phyloP scores from a whole-genome alignment of 2,797 vertebrate genomes.

The Onychomys leucogaster region DNA sequence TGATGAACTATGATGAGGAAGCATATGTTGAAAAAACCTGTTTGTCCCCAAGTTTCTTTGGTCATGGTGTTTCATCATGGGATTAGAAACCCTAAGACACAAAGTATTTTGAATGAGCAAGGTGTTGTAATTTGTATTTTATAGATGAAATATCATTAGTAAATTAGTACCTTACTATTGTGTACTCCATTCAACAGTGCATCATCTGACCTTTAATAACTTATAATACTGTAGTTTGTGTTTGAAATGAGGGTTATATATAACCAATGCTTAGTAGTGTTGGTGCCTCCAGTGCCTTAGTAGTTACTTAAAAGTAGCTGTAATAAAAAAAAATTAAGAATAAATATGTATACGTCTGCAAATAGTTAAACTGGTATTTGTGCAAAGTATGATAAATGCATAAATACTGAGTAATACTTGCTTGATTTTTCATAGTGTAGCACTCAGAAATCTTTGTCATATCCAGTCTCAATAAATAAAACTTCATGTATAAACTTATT shows the following conservation, averaged over 20 bases:
- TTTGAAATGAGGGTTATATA: neutral
- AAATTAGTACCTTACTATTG: neutral
- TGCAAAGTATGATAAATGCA: neutral
- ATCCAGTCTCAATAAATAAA: neutral
- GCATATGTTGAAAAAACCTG: neutral
- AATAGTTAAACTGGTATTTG: neutral
- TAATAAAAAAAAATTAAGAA: neutral
- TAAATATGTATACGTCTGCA: neutral
- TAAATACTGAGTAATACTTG: neutral
- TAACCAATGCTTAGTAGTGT: slow-evolving; percentile 3
- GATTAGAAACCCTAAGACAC: neutral
- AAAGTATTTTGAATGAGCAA: neutral
- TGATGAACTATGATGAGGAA: neutral
- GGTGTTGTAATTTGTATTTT: slow-evolving; percentile 23
- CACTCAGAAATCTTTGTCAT: neutral
- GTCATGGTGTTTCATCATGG: neutral
- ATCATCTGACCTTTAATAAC: neutral
- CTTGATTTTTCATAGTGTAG: neutral
- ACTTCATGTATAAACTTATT: neutral
- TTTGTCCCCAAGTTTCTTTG: neutral
- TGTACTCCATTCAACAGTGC: neutral
- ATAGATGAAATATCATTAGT: neutral
- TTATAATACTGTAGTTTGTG: neutral
- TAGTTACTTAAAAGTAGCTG: neutral
- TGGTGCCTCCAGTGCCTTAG: neutral